These are phyloP conservation scores for Ceramica pisi DNA, from an alignment of 2,888 invertebrate species.

Conservation along the genomic window DNA sequence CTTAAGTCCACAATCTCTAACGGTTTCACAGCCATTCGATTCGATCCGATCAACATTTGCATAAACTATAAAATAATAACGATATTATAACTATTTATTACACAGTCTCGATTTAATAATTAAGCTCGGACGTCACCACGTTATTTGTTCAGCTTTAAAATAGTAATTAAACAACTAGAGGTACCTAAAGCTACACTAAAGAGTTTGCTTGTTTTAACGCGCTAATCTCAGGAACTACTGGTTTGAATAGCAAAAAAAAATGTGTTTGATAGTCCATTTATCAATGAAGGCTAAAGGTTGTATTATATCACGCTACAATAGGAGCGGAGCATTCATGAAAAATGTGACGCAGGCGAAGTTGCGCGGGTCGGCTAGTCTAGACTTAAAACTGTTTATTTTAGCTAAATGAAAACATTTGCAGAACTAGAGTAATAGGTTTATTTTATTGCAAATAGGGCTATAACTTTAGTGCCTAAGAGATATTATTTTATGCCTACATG, in stretches of 20 bases:
- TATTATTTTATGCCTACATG: slow-evolving; percentile 1
- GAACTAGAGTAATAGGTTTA: slow-evolving; percentile 1
- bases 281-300: too few species aligned
- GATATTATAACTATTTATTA: slow-evolving; percentile 38
- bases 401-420: slow-evolving; percentile 15
- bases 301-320: too few species aligned
- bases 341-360: too few species aligned
- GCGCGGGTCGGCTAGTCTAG: too few species aligned
- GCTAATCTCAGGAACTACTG: too few species aligned
- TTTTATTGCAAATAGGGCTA: slow-evolving; percentile 18
- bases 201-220: too few species aligned
- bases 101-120: slow-evolving; percentile 26
- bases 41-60: slow-evolving; percentile 51
- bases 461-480: neutral
- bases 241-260: too few species aligned
- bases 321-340: too few species aligned
- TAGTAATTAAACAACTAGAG: slow-evolving; percentile 41
- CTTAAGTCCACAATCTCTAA: slow-evolving; percentile 27
- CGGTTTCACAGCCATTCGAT: slow-evolving; percentile 8
- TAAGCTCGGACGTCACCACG: slow-evolving; percentile 8
- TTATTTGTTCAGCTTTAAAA: slow-evolving; percentile 41
- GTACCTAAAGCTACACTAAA: too few species aligned
- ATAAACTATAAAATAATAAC: slow-evolving; percentile 47
- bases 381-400: neutral
- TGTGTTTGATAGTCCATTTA: too few species aligned